Evolutionary conservation across 2,113 vertebrate species (phyloP).

Genomic region (Pterocles burchelli): DNA sequence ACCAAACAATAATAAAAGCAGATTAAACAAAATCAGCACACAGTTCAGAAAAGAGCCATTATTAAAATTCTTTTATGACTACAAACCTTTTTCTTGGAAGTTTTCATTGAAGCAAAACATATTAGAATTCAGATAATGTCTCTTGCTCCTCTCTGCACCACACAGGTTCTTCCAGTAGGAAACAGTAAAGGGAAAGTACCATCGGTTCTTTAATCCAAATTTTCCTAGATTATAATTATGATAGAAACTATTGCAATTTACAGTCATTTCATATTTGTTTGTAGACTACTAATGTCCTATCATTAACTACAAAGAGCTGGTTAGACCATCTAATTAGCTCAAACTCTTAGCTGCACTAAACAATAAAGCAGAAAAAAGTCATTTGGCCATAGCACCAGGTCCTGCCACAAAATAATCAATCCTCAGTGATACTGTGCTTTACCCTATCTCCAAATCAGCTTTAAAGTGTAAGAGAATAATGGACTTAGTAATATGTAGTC

Average conservation of each 20-base stretch:
- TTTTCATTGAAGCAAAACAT: conserved; percentile 41
- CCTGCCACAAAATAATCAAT: neutral
- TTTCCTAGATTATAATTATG: conserved; percentile 45
- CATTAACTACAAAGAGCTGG: neutral
- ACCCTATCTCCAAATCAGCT: neutral
- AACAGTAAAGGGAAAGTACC: conserved; percentile 72
- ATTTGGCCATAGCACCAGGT: neutral
- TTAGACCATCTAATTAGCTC: neutral
- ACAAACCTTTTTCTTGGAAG: conserved; percentile 60
- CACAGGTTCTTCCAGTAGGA: conserved; percentile 68
- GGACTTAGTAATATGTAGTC: neutral
- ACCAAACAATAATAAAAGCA: neutral
- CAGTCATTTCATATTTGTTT: neutral
- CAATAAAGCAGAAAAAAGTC: neutral
- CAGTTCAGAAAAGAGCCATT: neutral
- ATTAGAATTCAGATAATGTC: neutral
- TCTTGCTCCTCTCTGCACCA: neutral
- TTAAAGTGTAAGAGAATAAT: neutral
- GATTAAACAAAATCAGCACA: neutral
- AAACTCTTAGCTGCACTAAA: neutral
- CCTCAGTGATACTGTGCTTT: neutral
- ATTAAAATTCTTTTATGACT: neutral
- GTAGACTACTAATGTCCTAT: neutral
- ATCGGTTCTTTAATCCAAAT: conserved; percentile 45
- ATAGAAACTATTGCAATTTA: neutral